Conservation (phyloP, 2,113 vertebrate species). For the Martes martes region DNA sequence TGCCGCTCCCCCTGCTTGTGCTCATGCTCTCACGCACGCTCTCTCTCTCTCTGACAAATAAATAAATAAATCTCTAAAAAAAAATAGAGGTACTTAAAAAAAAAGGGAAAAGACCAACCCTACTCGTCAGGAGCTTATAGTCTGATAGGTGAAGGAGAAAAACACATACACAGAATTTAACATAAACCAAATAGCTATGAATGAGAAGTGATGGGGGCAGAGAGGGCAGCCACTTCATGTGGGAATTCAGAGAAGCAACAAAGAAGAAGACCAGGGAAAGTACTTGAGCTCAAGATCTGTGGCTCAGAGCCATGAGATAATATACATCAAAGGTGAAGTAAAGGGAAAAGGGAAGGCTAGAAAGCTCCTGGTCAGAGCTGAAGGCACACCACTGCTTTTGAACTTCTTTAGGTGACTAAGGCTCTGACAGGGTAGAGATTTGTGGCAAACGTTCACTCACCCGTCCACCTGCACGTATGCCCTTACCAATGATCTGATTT, state of each 20-base stretch:
- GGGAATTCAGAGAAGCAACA: neutral
- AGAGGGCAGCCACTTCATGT: neutral
- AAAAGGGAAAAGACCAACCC: neutral
- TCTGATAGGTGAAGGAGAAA: neutral
- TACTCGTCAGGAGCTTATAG: neutral
- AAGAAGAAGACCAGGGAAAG: neutral
- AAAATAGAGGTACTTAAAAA: no score
- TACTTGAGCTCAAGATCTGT: neutral
- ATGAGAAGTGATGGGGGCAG: neutral
- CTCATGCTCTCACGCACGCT: no score
- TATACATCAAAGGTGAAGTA: neutral
- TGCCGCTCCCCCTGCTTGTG: no score
- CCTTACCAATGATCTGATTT: neutral
- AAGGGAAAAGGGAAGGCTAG: neutral
- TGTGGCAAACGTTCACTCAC: neutral
- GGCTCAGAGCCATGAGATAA: neutral
- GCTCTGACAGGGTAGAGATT: neutral
- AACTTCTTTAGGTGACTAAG: neutral
- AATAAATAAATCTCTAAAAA: no score
- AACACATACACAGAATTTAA: constrained; percentile 28
- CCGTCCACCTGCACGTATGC: neutral
- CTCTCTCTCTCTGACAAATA: no score
- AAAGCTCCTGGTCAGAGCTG: neutral
- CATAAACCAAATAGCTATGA: constrained; percentile 36
- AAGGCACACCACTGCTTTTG: neutral